Evolutionary conservation across 2,888 invertebrate genomes (phyloP), one percentile per base, ranked within the genome.

Genomic region (Harmothoe impar): DNA sequence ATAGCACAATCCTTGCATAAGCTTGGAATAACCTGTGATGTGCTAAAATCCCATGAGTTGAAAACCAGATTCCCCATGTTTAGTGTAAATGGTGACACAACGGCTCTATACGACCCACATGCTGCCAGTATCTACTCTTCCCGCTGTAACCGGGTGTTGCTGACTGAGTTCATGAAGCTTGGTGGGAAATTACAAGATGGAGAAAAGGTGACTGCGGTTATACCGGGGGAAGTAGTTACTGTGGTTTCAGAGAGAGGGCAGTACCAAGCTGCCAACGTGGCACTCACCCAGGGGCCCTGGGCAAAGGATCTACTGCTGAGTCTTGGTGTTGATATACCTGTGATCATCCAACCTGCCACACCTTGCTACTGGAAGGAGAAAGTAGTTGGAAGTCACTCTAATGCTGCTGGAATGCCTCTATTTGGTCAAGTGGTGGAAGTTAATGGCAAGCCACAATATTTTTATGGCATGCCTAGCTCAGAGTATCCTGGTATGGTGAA

Each of bases 401-500:
- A 35, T 20, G 84, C 43, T 23, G 51, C 43, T 25, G 84, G 84
- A 15, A 84, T 84, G 84, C 84, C 84, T n/a, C 29, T 84, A 5
- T 84, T 84, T 43, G 43, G 29, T 15, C 84, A 84, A 15, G 43
- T 10, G 5, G 33, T 84, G 35, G 5, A 1, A 3, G 23, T 84
- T 1, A 33, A 33, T 10, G 43, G 33, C 0, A 35, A 35, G 17
- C 33, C 29, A 33, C 84, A 84, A n/a, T 84, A 33, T 35, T 23
- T 84, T 0, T 95, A 94, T 62, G 94, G 94, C 3, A 86, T 95
- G 12, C 95, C 95, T 0, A 92, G 93, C 5, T 89, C 93, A 7
- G 96, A 96, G 90, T 95, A 95, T 90, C 95, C 94, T 0, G 95
- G 94, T 0, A 91, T 94, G 62, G 92, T 95, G 17, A 95, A 95